Base-by-base conservation (phyloP, 2,888 invertebrate species). In the Caenorhabditis drosophilae region DNA sequence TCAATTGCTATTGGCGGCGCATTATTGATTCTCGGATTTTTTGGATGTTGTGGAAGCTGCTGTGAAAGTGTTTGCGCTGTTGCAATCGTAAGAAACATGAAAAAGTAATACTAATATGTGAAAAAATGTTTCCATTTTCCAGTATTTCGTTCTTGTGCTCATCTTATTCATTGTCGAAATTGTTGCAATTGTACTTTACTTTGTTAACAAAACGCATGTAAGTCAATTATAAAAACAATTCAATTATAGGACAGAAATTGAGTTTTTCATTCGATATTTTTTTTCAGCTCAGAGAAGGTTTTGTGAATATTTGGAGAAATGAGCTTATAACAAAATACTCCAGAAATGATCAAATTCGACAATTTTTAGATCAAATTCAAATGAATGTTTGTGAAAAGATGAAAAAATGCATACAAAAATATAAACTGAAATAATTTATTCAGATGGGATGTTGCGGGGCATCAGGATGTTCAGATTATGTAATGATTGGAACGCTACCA, bases 21-120 rank as follows among this genome's bases (percentile, higher is more conserved):
- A n/a, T 47, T 78, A 35, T 62, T 76, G 22, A 45, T 77, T 40
- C 67, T 75, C n/a, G 77, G 77, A 31, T 77, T 77, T 59, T 59
- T 77, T 23, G 78, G 78, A 18, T 78, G 77, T 51, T 76, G 76
- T 44, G 78, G 78, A 50, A 76, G 77, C 45, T 70, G 66, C 45
- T 70, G 70, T 42, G 77, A 78, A 31, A 70, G 62, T 41, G 20
- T 67, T 34, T 75, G 76, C 42, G 61, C 70, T 7, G 64, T 78
- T 16, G 70, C 66, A 42, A 36, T 75, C 23, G 75, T 74, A 22
- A 51, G 68, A 41, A 12, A 7, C 36, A n/a, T n/a, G n/a, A n/a
- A n/a, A 4, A 23, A 26, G 20, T 15, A 11, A 41, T 31, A 31
- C 31, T 31, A 31, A 31, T 12, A 31, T 31, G 7, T 31, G 12